Percentiles rank a stretch among this genome's conserved stretches.
These are phyloP conservation scores for Felis catus DNA, from an alignment of 2,113 vertebrate species.

Conservation along the genomic window F.catus_Fca126_mat1.0 CM031425.1:8340001-8340500, in stretches of 20 bases:
- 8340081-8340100: too few species aligned
- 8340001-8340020: too few species aligned
- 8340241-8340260: background rate
- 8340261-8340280: background rate
- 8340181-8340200: too few species aligned
- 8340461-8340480: background rate
- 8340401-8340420: background rate
- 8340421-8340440: background rate
- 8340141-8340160: too few species aligned
- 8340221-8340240: background rate
- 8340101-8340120: too few species aligned
- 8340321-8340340: background rate
- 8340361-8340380: background rate
- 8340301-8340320: background rate
- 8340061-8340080: too few species aligned
- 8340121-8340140: too few species aligned
- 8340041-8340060: too few species aligned
- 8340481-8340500: background rate
- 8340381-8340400: background rate
- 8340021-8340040: too few species aligned
- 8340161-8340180: too few species aligned
- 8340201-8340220: background rate
- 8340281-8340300: background rate
- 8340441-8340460: background rate
- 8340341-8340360: slow-evolving; percentile 36